Percentiles rank a stretch among this genome's conserved stretches.
Evolutionary conservation across 2,888 invertebrate species (phyloP).

Genomic region (Allygus modestus): DNA sequence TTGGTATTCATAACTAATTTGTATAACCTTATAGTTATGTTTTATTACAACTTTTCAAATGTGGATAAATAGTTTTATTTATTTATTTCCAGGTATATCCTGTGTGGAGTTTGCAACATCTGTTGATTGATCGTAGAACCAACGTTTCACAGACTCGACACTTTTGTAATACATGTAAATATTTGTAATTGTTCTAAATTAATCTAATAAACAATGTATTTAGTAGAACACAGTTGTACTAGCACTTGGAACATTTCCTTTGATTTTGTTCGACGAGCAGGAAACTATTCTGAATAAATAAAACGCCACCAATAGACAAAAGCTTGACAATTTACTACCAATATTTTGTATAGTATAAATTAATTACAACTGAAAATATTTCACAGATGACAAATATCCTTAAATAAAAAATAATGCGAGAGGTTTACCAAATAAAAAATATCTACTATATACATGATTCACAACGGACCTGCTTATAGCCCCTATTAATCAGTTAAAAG

Average conservation of each 20-base stretch:
- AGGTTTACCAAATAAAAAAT: neutral
- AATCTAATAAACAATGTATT: neutral
- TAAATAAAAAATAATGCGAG: neutral
- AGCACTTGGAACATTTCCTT: no score
- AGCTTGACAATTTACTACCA: neutral
- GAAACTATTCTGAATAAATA: no score
- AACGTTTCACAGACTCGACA: neutral
- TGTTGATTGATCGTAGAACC: no score
- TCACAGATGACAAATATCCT: neutral
- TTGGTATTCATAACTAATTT: no score
- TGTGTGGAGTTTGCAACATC: no score
- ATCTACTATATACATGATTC: conserved; percentile 1
- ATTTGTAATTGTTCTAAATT: neutral
- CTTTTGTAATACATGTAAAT: neutral
- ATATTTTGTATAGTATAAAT: neutral
- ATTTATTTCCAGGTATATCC: no score
- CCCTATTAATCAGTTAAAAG: neutral
- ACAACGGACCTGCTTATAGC: neutral
- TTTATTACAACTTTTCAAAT: no score
- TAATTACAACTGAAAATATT: conserved; percentile 12
- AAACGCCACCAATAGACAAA: neutral
- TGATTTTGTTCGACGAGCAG: no score
- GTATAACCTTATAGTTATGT: no score
- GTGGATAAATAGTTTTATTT: no score
- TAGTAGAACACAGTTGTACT: no score